Evolutionary conservation across 2,888 invertebrate species (phyloP).

Genomic region (Caenorhabditis panamensis): DNA sequence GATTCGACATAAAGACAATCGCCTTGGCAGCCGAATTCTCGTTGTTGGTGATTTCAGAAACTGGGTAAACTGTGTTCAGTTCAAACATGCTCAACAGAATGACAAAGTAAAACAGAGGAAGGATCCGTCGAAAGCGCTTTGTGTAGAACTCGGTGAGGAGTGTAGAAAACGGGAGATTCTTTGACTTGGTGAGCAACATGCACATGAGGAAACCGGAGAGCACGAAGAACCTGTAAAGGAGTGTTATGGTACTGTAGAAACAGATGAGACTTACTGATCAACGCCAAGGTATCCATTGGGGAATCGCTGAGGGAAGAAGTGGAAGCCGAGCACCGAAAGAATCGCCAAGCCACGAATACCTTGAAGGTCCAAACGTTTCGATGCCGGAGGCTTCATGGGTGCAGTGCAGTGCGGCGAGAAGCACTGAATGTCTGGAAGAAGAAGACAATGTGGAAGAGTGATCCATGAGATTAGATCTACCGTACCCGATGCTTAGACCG

Average conservation of each 20-base stretch:
- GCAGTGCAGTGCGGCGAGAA: no score
- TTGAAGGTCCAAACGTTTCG: constrained; percentile 49
- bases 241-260: not conserved
- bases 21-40: constrained; percentile 17
- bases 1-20: constrained; percentile 31
- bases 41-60: not conserved
- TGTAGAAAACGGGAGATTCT: constrained; percentile 2
- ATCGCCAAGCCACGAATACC: constrained; percentile 63
- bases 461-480: no score
- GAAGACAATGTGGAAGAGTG: no score
- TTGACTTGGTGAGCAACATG: constrained; percentile 35
- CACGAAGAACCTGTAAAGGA: constrained; percentile 50
- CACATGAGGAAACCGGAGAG: constrained; percentile 51
- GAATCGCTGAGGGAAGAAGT: constrained; percentile 55
- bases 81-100: not conserved
- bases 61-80: constrained; percentile 5
- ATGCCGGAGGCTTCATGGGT: no score
- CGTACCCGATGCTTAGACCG: no score
- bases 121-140: constrained; percentile 29
- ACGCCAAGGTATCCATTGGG: constrained; percentile 68
- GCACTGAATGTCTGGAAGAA: no score
- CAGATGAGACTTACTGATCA: constrained; percentile 64
- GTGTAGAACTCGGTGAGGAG: constrained; percentile 18
- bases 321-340: constrained; percentile 59
- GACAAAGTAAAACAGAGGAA: constrained; percentile 31